phyloP scores from a whole-genome alignment of 2,113 vertebrate species.

The Ceuthmochares aereus region DNA sequence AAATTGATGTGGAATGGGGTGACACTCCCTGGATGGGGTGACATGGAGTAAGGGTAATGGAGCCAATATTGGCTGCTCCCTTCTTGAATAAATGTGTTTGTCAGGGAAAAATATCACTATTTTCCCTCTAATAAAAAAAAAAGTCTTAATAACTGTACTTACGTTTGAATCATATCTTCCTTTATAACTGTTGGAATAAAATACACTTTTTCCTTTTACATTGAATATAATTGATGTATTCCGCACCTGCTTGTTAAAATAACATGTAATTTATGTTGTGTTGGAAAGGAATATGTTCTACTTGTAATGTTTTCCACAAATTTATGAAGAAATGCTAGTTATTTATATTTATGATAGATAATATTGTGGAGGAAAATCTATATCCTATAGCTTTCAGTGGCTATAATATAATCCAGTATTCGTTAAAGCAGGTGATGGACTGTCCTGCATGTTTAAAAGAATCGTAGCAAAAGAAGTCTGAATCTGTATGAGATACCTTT shows the following conservation, averaged over 20 bases:
- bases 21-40: conserved; percentile 4
- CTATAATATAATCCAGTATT: not conserved
- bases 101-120: not conserved
- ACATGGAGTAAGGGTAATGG: not conserved
- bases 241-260: not conserved
- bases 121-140: not conserved
- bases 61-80: not conserved
- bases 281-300: not conserved
- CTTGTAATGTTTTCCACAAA: not conserved
- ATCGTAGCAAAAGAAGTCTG: not conserved
- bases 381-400: not conserved
- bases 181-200: not conserved
- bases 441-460: not conserved
- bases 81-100: not conserved
- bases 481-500: not conserved
- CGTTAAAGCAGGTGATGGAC: not conserved
- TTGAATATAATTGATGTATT: not conserved
- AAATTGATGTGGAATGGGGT: conserved; percentile 5
- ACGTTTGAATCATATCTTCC: not conserved
- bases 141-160: not conserved
- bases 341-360: not conserved
- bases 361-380: not conserved
- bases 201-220: not conserved
- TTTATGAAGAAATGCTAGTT: not conserved
- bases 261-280: not conserved